A percentile compares a stretch with the other conserved stretches of the same genome.
Conservation (phyloP, 2,113 vertebrate genomes). For the Lamprologus lemairii region DNA sequence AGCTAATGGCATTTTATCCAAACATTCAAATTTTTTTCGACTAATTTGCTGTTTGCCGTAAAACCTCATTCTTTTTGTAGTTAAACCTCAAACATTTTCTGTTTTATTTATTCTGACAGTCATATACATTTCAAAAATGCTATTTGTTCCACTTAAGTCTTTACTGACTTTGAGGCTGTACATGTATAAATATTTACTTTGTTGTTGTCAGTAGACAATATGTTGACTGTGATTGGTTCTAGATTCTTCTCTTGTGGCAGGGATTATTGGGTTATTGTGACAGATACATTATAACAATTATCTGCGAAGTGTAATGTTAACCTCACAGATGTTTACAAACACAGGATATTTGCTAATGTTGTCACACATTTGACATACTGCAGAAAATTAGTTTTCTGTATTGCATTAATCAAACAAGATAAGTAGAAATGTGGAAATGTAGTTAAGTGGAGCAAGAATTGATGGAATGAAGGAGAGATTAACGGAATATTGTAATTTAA, state of each 20-base stretch:
- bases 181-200: background rate
- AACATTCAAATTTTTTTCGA: background rate
- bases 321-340: background rate
- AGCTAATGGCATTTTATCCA: background rate
- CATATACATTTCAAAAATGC: background rate
- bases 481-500: background rate
- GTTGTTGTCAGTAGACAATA: background rate
- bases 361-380: background rate
- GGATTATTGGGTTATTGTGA: background rate
- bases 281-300: background rate
- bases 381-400: background rate
- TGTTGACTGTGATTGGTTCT: background rate
- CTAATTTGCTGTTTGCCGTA: background rate
- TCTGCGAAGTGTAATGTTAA: background rate
- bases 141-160: background rate
- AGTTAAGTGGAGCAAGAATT: background rate
- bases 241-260: background rate
- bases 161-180: background rate
- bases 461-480: background rate
- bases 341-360: background rate
- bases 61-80: background rate
- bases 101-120: background rate
- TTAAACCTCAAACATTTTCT: background rate
- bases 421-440: background rate
- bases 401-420: background rate